These are phyloP conservation scores for Sesamia inferens DNA, from an alignment of 2,888 invertebrate genomes.

Conservation along the genomic window DNA sequence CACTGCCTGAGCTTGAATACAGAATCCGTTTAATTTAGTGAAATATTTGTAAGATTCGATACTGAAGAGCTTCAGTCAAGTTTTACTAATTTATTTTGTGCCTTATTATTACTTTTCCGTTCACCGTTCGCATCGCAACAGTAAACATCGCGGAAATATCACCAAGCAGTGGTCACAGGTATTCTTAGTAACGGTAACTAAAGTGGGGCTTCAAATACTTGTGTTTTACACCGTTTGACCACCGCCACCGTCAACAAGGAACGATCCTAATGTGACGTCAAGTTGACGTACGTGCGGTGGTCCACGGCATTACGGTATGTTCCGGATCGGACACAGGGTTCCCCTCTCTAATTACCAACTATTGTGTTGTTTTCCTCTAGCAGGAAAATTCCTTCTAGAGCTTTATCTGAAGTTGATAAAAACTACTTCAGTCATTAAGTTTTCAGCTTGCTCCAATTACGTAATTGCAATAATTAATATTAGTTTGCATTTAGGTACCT, in stretches of 20 bases:
- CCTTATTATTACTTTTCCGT: constrained; percentile 18
- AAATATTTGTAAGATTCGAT: constrained; percentile 7
- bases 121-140: not conserved
- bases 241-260: not conserved
- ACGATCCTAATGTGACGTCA: not conserved
- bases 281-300: not conserved
- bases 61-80: constrained; percentile 8
- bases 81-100: constrained; percentile 15
- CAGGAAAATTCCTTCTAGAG: not conserved
- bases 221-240: not conserved
- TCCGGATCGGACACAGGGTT: not conserved
- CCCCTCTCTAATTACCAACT: not conserved
- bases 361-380: not conserved
- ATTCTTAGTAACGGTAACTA: not conserved
- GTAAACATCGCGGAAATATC: not conserved
- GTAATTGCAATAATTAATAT: constrained; percentile 31
- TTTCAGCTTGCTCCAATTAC: not conserved
- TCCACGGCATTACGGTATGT: not conserved
- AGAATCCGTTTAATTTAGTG: not conserved
- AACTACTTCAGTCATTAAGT: not conserved
- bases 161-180: not conserved
- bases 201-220: not conserved
- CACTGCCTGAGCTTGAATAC: constrained; percentile 22
- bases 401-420: not conserved
- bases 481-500: constrained; percentile 2